Evolutionary conservation across 2,888 invertebrate genomes (phyloP), one percentile per base, ranked within the genome.

Genomic region (Philopedon plagiatum): DNA sequence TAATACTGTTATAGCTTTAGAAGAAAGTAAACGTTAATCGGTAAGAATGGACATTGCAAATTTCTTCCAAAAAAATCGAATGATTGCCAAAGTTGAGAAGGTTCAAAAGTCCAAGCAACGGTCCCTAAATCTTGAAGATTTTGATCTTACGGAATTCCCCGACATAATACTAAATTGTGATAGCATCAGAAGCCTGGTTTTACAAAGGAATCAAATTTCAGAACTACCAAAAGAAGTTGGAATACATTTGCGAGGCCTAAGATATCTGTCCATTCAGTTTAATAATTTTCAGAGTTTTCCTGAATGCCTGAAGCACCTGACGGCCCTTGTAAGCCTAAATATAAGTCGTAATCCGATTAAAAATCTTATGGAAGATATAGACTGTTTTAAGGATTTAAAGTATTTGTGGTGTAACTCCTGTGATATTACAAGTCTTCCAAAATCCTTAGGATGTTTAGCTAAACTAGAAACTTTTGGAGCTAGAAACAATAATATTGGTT

Each of bases 21-120:
- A 39, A 39, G 15, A 54, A 18, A 9, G n/a, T n/a, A 29, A 46
- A 9, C 19, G 9, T 54, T 39, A 13, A 49, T n/a, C 26, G 4
- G 15, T 15, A 29, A 29, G 4, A 4, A 68, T 68, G 68, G 32
- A 68, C 29, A 68, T 68, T 13, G 68, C 68, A 8, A 68, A 91
- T 85, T 92, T 90, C 84, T 89, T 92, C 80, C 91, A 90, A 84
- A 89, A 89, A 84, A 90, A 91, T 82, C 90, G 91, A 80, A 89
- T 91, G 81, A 82, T 91, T 79, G 91, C 91, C 37, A 87, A 90
- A 77, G 90, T 92, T 78, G 92, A 92, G 85, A 88, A 89, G 80
- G 91, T 89, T 8, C 86, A 89, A 68, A 85, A 85, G 32, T 89
- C 89, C 79, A 90, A 89, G 82, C 87, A 89, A 44, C 88, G 88